phyloP scores from a whole-genome alignment of 2,888 invertebrate species.

The Mystacides longicornis region DNA sequence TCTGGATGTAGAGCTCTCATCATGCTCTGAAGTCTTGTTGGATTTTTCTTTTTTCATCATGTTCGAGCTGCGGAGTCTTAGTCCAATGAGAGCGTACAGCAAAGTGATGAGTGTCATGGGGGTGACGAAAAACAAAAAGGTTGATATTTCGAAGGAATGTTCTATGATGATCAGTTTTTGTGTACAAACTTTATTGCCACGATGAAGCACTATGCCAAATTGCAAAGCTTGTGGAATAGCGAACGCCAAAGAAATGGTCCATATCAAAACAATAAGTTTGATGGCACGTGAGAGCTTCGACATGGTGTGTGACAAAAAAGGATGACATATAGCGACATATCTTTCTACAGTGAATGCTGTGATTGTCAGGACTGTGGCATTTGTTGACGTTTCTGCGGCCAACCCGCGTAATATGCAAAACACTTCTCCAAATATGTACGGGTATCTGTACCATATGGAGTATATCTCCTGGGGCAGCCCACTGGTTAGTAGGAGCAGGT shows the following conservation, averaged over 20 bases:
- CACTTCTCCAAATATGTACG: slow-evolving; percentile 68
- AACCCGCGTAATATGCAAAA: slow-evolving; percentile 74
- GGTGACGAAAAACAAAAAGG: slow-evolving; percentile 63
- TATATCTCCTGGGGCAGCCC: slow-evolving; percentile 81
- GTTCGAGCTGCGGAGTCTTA: slow-evolving; percentile 50
- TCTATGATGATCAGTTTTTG: slow-evolving; percentile 47
- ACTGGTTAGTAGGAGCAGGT: slow-evolving; percentile 66
- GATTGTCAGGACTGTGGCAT: slow-evolving; percentile 71
- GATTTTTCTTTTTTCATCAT: slow-evolving; percentile 36
- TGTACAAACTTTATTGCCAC: slow-evolving; percentile 42
- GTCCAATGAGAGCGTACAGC: slow-evolving; percentile 59
- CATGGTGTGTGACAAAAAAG: slow-evolving; percentile 69
- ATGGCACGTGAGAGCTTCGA: slow-evolving; percentile 82
- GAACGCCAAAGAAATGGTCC: slow-evolving; percentile 67
- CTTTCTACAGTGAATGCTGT: slow-evolving; percentile 81
- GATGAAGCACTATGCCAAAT: slow-evolving; percentile 40
- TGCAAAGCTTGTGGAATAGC: slow-evolving; percentile 63
- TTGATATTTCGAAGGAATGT: slow-evolving; percentile 64
- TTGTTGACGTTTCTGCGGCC: slow-evolving; percentile 72
- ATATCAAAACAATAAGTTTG: slow-evolving; percentile 71
- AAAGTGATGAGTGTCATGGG: slow-evolving; percentile 71
- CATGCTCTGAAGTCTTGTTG: slow-evolving; percentile 13
- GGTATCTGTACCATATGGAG: slow-evolving; percentile 68
- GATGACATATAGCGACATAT: slow-evolving; percentile 57
- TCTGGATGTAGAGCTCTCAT: slow-evolving; percentile 19